Evolutionary conservation across 2,113 vertebrate species (phyloP), one percentile per base, ranked within the genome.

Genomic region (Steatornis caripensis): DNA sequence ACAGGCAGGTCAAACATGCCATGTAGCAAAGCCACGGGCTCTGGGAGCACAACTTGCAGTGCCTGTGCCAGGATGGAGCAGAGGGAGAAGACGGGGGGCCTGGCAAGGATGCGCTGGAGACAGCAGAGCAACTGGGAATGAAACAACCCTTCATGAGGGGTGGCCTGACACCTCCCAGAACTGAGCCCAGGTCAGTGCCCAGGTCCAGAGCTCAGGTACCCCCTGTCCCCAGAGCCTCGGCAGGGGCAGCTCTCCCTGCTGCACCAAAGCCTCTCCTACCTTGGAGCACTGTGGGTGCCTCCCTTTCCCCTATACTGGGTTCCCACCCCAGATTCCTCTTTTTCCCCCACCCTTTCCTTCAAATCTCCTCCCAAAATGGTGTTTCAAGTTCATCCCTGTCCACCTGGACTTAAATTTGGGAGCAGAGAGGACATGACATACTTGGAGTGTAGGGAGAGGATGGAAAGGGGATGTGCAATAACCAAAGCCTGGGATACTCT

Each of bases 41-140:
- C 27, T 5, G 1, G 20, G n/a, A 86, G 12, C 1, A 0, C 61
- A 81, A 8, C 46, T 54, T 57, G 49, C 37, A 41, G 29, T 22
- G 29, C 37, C 51, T 14, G 30, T 0, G 0, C 12, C 41, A 1
- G 0, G 7, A 5, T 49, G 27, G 43, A 51, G 29, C 1, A 0
- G 12, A 11, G 14, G 9, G 17, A 58, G 15, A 41, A 15, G 30
- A 41, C 0, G 1, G 39, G 39, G 5, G 11, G 3, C 4, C 39
- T 9, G 7, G 45, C 0, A 2, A 71, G 26, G 51, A 15, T 41
- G 57, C 21, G 32, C 1, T 0, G 0, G 2, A 43, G 69, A 48
- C 53, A 75, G 39, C 61, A 55, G 17, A 48, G 39, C 1, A 1
- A 66, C 21, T 15, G 30, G 26, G 46, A 36, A 60, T 37, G n/a